Conservation (phyloP, 2,888 invertebrate species). For the Xestobium rufovillosum region DNA sequence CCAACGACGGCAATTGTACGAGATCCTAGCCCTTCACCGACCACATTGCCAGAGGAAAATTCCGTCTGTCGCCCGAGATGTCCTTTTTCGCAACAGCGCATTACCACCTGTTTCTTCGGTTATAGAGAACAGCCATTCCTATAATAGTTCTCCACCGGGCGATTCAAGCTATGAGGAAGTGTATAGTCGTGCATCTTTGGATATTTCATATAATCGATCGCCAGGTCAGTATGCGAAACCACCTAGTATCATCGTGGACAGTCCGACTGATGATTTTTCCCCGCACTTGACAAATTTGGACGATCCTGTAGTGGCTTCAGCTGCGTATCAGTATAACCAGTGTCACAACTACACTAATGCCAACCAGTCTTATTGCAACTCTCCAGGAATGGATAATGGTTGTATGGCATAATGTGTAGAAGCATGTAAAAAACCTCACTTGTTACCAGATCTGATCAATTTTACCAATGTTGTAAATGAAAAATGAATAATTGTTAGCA, state of each 20-base stretch:
- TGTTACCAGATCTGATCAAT: constrained; percentile 40
- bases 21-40: constrained; percentile 70
- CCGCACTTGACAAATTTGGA: constrained; percentile 50
- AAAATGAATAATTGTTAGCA: constrained; percentile 3
- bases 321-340: constrained; percentile 37
- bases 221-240: constrained; percentile 30
- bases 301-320: constrained; percentile 32
- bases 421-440: constrained; percentile 27
- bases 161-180: constrained; percentile 27
- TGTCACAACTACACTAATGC: constrained; percentile 50
- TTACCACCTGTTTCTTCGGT: constrained; percentile 38
- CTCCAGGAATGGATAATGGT: constrained; percentile 51
- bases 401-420: constrained; percentile 50
- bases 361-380: constrained; percentile 50
- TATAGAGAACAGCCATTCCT: constrained; percentile 31
- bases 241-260: constrained; percentile 49
- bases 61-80: constrained; percentile 35
- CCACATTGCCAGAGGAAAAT: constrained; percentile 56
- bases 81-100: constrained; percentile 28
- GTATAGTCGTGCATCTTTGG: constrained; percentile 32
- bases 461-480: constrained; percentile 27
- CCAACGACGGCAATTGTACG: constrained; percentile 68
- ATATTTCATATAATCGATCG: constrained; percentile 27
- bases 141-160: constrained; percentile 29
- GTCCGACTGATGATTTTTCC: constrained; percentile 45